phyloP scores from a whole-genome alignment of 2,888 invertebrate genomes.

The Eupelmus urozonus region DNA sequence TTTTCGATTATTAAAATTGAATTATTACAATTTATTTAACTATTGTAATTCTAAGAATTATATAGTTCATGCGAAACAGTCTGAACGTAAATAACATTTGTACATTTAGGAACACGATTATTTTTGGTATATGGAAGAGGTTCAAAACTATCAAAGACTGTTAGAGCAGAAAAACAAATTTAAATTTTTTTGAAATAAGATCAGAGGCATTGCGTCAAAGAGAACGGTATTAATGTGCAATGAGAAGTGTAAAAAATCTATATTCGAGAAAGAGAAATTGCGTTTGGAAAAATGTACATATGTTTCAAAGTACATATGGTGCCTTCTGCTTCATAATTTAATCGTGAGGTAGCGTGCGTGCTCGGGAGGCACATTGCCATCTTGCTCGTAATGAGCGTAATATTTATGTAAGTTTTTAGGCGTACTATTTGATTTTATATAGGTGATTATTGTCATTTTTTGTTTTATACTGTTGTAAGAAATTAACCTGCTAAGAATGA shows the following conservation, averaged over 20 bases:
- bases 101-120: no score
- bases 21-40: no score
- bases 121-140: no score
- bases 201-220: slow-evolving; percentile 12
- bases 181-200: neutral
- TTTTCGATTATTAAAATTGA: neutral
- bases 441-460: slow-evolving; percentile 65
- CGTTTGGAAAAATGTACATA: slow-evolving; percentile 52
- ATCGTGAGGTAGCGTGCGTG: slow-evolving; percentile 4
- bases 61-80: no score
- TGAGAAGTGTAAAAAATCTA: slow-evolving; percentile 34
- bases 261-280: slow-evolving; percentile 20
- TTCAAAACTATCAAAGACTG: no score
- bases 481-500: slow-evolving; percentile 25
- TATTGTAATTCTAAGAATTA: no score
- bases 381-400: slow-evolving; percentile 34
- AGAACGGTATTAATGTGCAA: slow-evolving; percentile 29
- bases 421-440: slow-evolving; percentile 29
- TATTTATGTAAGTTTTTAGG: slow-evolving; percentile 40
- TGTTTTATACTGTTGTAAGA: slow-evolving; percentile 66
- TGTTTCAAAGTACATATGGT: slow-evolving; percentile 57
- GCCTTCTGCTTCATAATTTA: slow-evolving; percentile 56
- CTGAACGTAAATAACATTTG: no score
- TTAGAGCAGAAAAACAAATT: neutral
- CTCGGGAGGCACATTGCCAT: slow-evolving; percentile 56